A percentile compares a stretch with the other conserved stretches of the same genome.
Evolutionary conservation across 2,797 vertebrate species (phyloP).

Genomic region (Sandelia bainsii): DNA sequence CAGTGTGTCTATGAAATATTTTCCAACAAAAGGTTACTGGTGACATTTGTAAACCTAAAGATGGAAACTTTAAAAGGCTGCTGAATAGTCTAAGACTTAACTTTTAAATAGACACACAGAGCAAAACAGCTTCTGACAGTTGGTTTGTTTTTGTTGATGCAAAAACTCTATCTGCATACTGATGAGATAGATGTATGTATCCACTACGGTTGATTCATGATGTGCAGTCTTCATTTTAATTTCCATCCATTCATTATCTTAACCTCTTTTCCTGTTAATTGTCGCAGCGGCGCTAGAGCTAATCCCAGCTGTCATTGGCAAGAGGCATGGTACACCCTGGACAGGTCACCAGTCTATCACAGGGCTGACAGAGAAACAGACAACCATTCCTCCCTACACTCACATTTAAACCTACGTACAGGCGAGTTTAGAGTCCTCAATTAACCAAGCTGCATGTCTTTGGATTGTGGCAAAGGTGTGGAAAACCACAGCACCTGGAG

Average conservation of each 20-base stretch:
- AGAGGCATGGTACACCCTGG: no score
- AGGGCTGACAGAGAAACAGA: no score
- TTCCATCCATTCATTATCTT: neutral
- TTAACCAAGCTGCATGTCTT: no score
- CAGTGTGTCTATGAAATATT: slow-evolving; percentile 55
- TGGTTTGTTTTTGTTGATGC: slow-evolving; percentile 43
- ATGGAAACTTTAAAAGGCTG: slow-evolving; percentile 51
- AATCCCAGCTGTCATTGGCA: no score
- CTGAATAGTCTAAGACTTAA: slow-evolving; percentile 31
- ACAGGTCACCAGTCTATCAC: no score
- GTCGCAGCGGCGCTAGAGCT: no score
- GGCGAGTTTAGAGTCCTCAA: no score
- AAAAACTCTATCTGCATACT: slow-evolving; percentile 39
- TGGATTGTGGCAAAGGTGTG: no score
- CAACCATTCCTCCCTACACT: no score
- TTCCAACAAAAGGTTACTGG: slow-evolving; percentile 46
- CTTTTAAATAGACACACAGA: slow-evolving; percentile 43
- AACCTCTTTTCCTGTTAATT: no score
- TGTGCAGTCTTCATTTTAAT: neutral
- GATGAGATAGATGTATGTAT: slow-evolving; percentile 26
- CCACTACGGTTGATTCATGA: neutral
- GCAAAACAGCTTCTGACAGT: slow-evolving; percentile 51
- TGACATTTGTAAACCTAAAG: slow-evolving; percentile 51
- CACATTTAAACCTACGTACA: no score
- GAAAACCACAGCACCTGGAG: no score